Percentiles rank a stretch among this genome's conserved stretches.
Evolutionary conservation across 2,888 invertebrate species (phyloP).

Genomic region (Apodemia duryi): DNA sequence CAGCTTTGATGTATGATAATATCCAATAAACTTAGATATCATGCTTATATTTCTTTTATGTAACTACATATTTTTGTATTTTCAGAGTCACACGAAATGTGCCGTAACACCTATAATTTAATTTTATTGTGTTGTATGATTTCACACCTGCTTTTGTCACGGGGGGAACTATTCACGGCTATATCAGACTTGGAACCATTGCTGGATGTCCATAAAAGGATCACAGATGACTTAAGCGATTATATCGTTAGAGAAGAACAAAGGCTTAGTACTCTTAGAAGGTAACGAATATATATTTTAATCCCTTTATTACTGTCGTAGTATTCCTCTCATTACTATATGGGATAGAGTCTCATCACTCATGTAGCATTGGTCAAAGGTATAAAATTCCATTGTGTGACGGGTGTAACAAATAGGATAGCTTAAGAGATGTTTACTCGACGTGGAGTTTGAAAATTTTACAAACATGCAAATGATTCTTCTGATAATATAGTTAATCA

Average conservation of each 20-base stretch:
- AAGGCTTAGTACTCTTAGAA: slow-evolving; percentile 86
- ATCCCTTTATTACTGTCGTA: background rate
- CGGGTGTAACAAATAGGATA: too few relatives aligned
- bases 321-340: too few relatives aligned
- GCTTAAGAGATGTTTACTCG: too few relatives aligned
- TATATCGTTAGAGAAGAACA: slow-evolving; percentile 92
- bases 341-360: too few relatives aligned
- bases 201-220: slow-evolving; percentile 92
- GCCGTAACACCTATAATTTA: background rate
- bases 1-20: too few relatives aligned
- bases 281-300: slow-evolving; percentile 70
- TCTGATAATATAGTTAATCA: too few relatives aligned
- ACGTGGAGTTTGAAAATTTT: too few relatives aligned
- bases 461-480: too few relatives aligned
- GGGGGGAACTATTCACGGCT: slow-evolving; percentile 93
- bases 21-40: too few relatives aligned
- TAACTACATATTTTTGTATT: background rate
- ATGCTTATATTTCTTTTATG: too few relatives aligned
- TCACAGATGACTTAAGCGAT: slow-evolving; percentile 90
- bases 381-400: too few relatives aligned
- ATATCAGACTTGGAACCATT: slow-evolving; percentile 95
- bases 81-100: background rate
- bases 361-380: too few relatives aligned
- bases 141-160: slow-evolving; percentile 38
- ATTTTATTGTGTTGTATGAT: background rate